A percentile compares a stretch with the other conserved stretches of the same genome.
Evolutionary conservation across 2,113 vertebrate species (phyloP).

Genomic region (Clinocottus analis): DNA sequence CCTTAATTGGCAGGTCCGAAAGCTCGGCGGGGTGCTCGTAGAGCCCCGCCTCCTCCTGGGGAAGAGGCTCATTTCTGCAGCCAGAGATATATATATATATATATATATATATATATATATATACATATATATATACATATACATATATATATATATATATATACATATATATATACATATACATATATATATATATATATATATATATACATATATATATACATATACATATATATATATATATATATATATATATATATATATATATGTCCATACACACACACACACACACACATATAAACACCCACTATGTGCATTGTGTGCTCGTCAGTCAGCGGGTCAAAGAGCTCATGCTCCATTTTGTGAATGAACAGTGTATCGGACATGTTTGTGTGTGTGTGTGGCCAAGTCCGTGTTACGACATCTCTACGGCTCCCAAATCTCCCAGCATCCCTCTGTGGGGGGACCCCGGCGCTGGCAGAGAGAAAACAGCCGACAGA

Average conservation of each 20-base stretch:
- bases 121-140: no score
- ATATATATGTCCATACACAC: conserved; percentile 7
- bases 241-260: not conserved
- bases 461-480: conserved; percentile 3
- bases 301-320: conserved; percentile 5
- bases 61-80: conserved; percentile 44
- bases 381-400: conserved; percentile 10
- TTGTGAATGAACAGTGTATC: conserved; percentile 3
- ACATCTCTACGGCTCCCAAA: conserved; percentile 43
- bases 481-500: conserved; percentile 42
- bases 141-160: no score
- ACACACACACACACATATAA: not conserved
- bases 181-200: no score
- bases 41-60: conserved; percentile 42
- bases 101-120: no score
- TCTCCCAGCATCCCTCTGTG: conserved; percentile 19
- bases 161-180: no score
- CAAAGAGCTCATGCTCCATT: conserved; percentile 13
- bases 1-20: conserved; percentile 55
- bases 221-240: not conserved
- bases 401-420: conserved; percentile 29
- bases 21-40: conserved; percentile 43
- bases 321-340: conserved; percentile 22
- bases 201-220: no score
- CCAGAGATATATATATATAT: conserved; percentile 4